Conservation (phyloP, 2,888 invertebrate genomes). For the Keiferia lycopersicella region DNA sequence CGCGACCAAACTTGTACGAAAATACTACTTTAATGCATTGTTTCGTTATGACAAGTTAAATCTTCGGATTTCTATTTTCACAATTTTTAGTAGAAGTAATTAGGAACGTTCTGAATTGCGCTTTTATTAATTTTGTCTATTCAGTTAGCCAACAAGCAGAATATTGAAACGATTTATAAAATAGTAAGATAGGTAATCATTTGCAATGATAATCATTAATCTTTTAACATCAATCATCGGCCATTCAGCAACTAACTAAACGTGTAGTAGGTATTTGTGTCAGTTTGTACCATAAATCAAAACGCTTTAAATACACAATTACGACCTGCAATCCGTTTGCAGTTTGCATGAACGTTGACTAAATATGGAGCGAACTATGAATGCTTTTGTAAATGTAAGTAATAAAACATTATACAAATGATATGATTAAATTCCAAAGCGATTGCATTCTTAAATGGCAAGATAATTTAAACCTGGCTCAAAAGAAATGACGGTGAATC, state of each 20-base stretch:
- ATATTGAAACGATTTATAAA: background rate
- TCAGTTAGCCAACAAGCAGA: background rate
- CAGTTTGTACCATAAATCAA: conserved; percentile 13
- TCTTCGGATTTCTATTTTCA: too few species aligned
- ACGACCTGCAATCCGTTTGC: background rate
- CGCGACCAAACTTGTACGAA: too few species aligned
- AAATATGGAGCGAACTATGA: conserved; percentile 9
- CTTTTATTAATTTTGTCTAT: background rate
- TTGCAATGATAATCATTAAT: conserved; percentile 13
- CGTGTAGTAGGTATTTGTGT: conserved; percentile 13
- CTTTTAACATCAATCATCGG: conserved; percentile 6
- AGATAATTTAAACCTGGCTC: background rate
- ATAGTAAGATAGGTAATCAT: conserved; percentile 4
- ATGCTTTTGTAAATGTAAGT: conserved; percentile 1
- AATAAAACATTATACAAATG: background rate
- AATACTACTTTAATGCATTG: too few species aligned
- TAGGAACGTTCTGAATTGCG: background rate
- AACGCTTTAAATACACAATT: conserved; percentile 3
- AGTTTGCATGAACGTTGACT: background rate
- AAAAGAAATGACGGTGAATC: background rate
- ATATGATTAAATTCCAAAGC: background rate
- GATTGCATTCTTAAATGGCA: background rate
- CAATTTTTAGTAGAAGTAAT: too few species aligned
- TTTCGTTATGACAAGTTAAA: too few species aligned
- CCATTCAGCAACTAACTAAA: conserved; percentile 15